Conservation (phyloP, 1,140 invertebrate genomes). For the Brachionus paranguensis region DNA sequence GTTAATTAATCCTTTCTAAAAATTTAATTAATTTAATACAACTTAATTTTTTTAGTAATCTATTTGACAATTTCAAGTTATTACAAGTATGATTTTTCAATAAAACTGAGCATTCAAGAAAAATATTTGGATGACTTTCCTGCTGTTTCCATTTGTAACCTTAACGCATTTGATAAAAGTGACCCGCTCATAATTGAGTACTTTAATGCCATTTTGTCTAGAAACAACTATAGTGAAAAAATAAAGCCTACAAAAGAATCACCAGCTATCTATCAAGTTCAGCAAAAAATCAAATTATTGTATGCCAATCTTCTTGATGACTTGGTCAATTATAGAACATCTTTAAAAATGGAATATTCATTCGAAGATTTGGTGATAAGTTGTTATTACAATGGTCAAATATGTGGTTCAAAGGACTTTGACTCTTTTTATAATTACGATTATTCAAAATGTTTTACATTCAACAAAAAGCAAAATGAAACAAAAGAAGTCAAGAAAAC, state of each 20-base stretch:
- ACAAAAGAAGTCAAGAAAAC: background rate
- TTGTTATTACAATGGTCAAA: background rate
- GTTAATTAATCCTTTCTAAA: no score
- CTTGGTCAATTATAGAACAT: background rate
- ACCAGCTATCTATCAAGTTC: background rate
- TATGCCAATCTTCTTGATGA: background rate
- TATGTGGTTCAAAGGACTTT: slow-evolving; percentile 3
- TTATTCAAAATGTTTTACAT: slow-evolving; percentile 6
- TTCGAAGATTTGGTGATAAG: slow-evolving; percentile 8
- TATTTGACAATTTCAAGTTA: background rate
- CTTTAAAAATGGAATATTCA: background rate
- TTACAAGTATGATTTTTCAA: background rate
- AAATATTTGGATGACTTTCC: slow-evolving; percentile 9
- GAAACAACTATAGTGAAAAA: background rate
- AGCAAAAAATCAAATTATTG: background rate
- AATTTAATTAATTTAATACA: background rate
- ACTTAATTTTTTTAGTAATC: background rate
- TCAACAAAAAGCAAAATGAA: background rate
- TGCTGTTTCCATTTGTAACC: background rate
- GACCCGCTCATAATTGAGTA: background rate
- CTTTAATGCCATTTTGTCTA: background rate
- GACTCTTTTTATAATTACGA: background rate
- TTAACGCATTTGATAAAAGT: slow-evolving; percentile 7
- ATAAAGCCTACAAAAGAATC: background rate
- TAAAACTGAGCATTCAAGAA: background rate